A percentile compares a stretch with the other conserved stretches of the same genome.
Evolutionary conservation across 2,113 vertebrate species (phyloP).

Genomic region (chimpanzee (Pan troglodytes)): DNA sequence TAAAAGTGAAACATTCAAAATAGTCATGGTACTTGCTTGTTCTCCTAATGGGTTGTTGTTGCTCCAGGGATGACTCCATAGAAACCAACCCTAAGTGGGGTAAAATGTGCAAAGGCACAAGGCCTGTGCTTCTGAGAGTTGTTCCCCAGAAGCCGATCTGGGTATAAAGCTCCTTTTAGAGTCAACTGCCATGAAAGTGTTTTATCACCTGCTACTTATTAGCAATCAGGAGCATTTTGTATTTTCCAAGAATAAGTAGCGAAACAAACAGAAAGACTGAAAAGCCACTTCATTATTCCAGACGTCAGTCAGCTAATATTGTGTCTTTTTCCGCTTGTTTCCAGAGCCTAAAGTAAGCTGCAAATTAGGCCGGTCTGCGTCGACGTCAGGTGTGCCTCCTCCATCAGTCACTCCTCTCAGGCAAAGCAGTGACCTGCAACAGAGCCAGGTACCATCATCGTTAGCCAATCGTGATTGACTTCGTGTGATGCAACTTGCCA

Average conservation of each 20-base stretch:
- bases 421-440: slow-evolving; percentile 89
- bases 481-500: slow-evolving; percentile 87
- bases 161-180: neutral
- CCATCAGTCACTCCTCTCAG: slow-evolving; percentile 88
- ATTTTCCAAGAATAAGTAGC: rapidly evolving
- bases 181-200: neutral
- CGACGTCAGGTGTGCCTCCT: slow-evolving; percentile 94
- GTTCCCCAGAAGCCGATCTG: neutral
- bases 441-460: slow-evolving; percentile 94
- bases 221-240: neutral
- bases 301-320: neutral
- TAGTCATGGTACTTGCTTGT: neutral
- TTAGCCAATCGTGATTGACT: slow-evolving; percentile 88
- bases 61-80: neutral
- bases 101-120: neutral
- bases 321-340: slow-evolving; percentile 37
- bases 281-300: rapidly evolving
- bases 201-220: neutral
- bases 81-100: neutral
- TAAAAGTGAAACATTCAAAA: neutral
- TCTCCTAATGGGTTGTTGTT: rapidly evolving
- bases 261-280: rapidly evolving
- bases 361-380: slow-evolving; percentile 94
- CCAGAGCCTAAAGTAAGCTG: slow-evolving; percentile 90
- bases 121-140: rapidly evolving